Base-by-base conservation (phyloP, 92 coral and sea anemone genomes). In the Blastomussa wellsi region DNA sequence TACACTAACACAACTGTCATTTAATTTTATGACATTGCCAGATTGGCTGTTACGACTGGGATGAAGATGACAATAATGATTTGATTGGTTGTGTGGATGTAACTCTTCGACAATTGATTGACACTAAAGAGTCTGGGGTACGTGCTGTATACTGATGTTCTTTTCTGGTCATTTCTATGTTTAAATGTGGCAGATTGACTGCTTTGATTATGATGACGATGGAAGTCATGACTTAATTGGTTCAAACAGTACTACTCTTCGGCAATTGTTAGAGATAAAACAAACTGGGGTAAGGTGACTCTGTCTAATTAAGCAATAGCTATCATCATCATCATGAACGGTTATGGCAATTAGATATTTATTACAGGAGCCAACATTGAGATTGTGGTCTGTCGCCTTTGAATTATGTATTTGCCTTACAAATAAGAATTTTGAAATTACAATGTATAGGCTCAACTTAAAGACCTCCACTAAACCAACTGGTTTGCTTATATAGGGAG, bases 21-120 rank as follows among this genome's bases (percentile, higher is more conserved):
- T 47, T 74, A 26, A 69, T 17, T 41, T 36, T 35, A 20, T 80
- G 36, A 49, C n/a, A 31, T 48, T 5, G 74, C 78, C 77, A 96
- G 99, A 90, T 93, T 78, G 95, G 91, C 76, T 92, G 89, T 79
- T 96, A 77, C 88, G 99, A 96, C 86, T 93, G 86, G 91, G 98
- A 96, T 80, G 93, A 93, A 79, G 95, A 91, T 74, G 96, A 95
- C 82, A 95, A 92, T 66, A 87, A 93, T 88, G 99, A 96, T 83
- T 86, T 96, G 93, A 96, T 96, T 88, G 99, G 99, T 52, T 71
- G 85, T 70, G 84, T 82, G 81, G 97, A 96, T 71, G 81, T 86
- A 64, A 90, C 90, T 9, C 83, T 92, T 72, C 89, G 97, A 76
- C 90, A 89, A 62, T 93, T 96, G 53, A 87, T 91, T 80, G 93